phyloP scores from a whole-genome alignment of 2,888 invertebrate species.

The Amorpha juglandis region DNA sequence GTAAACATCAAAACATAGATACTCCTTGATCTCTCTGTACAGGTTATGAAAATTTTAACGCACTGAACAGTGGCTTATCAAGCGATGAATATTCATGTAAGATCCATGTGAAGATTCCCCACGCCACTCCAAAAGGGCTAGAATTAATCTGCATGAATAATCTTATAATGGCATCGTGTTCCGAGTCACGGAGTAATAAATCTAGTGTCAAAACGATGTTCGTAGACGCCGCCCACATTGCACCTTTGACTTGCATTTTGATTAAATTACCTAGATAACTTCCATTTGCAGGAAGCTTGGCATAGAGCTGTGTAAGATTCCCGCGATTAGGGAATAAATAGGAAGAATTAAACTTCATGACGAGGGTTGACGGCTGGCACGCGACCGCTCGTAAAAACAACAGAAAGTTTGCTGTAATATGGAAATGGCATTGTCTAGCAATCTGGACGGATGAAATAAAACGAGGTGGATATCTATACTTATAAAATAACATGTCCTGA shows the following conservation, averaged over 20 bases:
- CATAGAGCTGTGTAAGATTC: not conserved
- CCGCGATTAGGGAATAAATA: not conserved
- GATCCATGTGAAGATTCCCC: slow-evolving; percentile 34
- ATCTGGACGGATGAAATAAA: not conserved
- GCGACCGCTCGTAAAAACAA: not conserved
- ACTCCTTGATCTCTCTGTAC: not conserved
- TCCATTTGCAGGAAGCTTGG: slow-evolving; percentile 20
- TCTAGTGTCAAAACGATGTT: slow-evolving; percentile 44
- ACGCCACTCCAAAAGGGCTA: slow-evolving; percentile 35
- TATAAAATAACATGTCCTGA: too few species aligned
- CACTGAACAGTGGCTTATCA: slow-evolving; percentile 19
- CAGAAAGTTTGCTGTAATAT: not conserved
- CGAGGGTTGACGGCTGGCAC: not conserved
- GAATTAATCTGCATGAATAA: slow-evolving; percentile 42
- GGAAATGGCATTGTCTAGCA: not conserved
- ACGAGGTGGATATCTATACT: too few species aligned
- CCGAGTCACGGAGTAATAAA: slow-evolving; percentile 38
- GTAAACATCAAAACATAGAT: not conserved
- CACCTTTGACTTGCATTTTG: slow-evolving; percentile 44
- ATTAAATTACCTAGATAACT: slow-evolving; percentile 40
- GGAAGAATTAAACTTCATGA: slow-evolving; percentile 16
- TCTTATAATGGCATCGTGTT: slow-evolving; percentile 39
- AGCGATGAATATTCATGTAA: slow-evolving; percentile 37
- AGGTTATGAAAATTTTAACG: slow-evolving; percentile 26
- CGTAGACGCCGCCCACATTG: slow-evolving; percentile 41